Conservation (phyloP, 2,888 invertebrate genomes). For the Kuschelorhynchus macadamiae region DNA sequence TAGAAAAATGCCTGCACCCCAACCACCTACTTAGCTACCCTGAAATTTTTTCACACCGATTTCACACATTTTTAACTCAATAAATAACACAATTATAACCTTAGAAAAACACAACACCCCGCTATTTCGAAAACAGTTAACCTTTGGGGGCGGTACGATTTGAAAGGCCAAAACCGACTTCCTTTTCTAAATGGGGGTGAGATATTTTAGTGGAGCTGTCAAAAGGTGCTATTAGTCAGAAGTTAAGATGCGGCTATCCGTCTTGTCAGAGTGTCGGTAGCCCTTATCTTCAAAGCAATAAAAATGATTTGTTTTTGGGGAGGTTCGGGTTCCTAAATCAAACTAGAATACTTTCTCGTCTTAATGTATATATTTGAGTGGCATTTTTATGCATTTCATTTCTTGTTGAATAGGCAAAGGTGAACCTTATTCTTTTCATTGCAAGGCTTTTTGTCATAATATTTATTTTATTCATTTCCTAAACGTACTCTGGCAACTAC, state of each 20-base stretch:
- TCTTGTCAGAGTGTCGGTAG: slow-evolving; percentile 36
- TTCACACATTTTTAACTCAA: slow-evolving; percentile 40
- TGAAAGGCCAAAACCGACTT: slow-evolving; percentile 36
- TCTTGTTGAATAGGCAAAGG: too few species aligned
- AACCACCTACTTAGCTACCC: slow-evolving; percentile 37
- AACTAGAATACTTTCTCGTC: slow-evolving; percentile 23
- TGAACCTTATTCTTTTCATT: too few species aligned
- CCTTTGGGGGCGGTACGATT: slow-evolving; percentile 34
- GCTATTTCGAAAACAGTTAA: slow-evolving; percentile 30
- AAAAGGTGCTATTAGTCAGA: slow-evolving; percentile 41
- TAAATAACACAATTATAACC: slow-evolving; percentile 38
- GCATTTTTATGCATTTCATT: background rate
- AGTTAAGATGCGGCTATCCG: slow-evolving; percentile 24
- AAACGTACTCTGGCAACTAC: too few species aligned
- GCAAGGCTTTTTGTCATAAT: too few species aligned
- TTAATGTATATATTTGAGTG: background rate
- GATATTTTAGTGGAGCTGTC: slow-evolving; percentile 43
- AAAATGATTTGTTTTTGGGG: slow-evolving; percentile 44
- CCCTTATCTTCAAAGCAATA: slow-evolving; percentile 42
- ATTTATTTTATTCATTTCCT: too few species aligned
- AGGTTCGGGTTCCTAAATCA: slow-evolving; percentile 17
- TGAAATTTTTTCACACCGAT: slow-evolving; percentile 41
- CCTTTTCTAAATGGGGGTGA: slow-evolving; percentile 35
- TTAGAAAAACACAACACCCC: slow-evolving; percentile 24
- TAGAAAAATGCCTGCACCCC: slow-evolving; percentile 30